Evolutionary conservation across 1,140 invertebrate genomes (phyloP).

Genomic region (Maniola jurtina): DNA sequence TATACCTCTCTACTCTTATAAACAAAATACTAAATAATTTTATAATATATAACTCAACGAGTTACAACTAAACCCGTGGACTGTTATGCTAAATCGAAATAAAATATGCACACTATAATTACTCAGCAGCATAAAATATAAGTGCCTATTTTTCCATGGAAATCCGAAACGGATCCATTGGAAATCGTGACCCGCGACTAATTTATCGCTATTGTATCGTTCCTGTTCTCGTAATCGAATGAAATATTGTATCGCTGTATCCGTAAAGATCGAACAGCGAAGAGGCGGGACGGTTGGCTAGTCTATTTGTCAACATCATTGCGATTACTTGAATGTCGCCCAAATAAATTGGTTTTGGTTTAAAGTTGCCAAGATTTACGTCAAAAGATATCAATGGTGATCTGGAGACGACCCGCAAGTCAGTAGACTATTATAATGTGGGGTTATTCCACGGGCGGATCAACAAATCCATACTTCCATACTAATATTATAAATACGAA

Average conservation of each 20-base stretch:
- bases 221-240: slow-evolving; percentile 52
- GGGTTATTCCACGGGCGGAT: not conserved
- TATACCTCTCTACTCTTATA: no score
- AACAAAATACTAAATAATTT: no score
- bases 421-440: not conserved
- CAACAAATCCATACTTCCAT: no score
- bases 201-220: slow-evolving; percentile 47
- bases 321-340: slow-evolving; percentile 67
- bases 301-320: slow-evolving; percentile 77
- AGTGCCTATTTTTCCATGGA: slow-evolving; percentile 1
- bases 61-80: no score
- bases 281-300: slow-evolving; percentile 56
- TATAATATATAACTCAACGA: no score
- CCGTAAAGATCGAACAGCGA: slow-evolving; percentile 65
- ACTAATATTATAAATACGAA: no score
- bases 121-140: not conserved
- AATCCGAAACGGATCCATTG: slow-evolving; percentile 12
- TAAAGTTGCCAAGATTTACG: slow-evolving; percentile 25
- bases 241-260: slow-evolving; percentile 62
- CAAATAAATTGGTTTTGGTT: slow-evolving; percentile 68
- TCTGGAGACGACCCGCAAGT: not conserved
- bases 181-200: slow-evolving; percentile 28
- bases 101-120: no score
- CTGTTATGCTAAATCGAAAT: no score
- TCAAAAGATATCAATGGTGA: slow-evolving; percentile 8